Conservation (phyloP, 2,113 vertebrate species). For the Pseudorhombus dupliciocellatus region DNA sequence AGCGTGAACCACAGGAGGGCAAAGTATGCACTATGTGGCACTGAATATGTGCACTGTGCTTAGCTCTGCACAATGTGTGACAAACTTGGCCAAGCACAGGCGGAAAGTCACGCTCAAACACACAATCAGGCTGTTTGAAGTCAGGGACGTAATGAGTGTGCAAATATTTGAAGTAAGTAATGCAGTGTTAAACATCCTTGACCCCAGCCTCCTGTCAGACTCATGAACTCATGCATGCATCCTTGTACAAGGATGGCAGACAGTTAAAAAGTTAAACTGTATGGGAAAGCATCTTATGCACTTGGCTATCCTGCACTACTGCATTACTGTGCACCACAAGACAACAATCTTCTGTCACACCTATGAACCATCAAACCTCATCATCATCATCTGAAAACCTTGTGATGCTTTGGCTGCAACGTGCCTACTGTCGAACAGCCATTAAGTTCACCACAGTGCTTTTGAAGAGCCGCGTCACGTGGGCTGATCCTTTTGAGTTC, state of each 20-base stretch:
- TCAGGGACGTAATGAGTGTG: constrained; percentile 23
- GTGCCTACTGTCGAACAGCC: constrained; percentile 34
- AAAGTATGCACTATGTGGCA: constrained; percentile 15
- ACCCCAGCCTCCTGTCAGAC: neutral
- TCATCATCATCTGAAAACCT: neutral
- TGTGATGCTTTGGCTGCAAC: neutral
- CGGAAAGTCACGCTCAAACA: neutral
- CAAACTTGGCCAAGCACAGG: neutral
- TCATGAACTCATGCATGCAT: neutral
- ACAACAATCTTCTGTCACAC: neutral
- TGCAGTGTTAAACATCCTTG: constrained; percentile 1
- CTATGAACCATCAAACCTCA: neutral
- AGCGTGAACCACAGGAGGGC: constrained; percentile 7
- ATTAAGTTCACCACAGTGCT: constrained; percentile 30
- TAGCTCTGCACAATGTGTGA: neutral
- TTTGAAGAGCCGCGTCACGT: constrained; percentile 49
- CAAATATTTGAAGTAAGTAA: constrained; percentile 8
- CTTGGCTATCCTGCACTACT: neutral
- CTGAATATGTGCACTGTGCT: neutral
- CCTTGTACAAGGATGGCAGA: neutral
- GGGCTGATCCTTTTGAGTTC: constrained; percentile 46
- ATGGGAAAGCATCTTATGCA: neutral
- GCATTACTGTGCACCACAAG: neutral
- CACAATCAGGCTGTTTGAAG: neutral
- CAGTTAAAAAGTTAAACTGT: neutral